Evolutionary conservation across 2,113 vertebrate species (phyloP), one percentile per base, ranked within the genome.

Genomic region (Gobio gobio): DNA sequence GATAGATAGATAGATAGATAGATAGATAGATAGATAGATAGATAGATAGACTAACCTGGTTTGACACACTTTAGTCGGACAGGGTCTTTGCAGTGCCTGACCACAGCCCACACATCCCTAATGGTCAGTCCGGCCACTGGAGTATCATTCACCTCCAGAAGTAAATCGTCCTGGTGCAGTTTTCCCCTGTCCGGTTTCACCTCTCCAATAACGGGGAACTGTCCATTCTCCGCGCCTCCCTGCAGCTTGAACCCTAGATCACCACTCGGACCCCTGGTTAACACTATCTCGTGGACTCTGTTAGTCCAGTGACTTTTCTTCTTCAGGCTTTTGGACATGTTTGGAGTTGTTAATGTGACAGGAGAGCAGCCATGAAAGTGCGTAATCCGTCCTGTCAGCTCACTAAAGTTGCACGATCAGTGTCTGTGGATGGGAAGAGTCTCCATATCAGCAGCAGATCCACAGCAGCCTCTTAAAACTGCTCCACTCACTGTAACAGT

Each of bases 241-340:
- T 93, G 94, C 93, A 99, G 89, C 90, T 97, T 96, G 92, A 97
- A 97, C 91, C 96, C 95, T 89, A 96, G 94, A 90, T 95, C 95
- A 85, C 96, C 96, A 91, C 96, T 95, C 91, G 92, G 90, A 91
- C 93, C 94, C 95, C 96, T 95, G 91, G 94, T 94, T 63, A 98
- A 92, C 90, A 97, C 95, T 88, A 95, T 95, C 94, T 99, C 97
- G 33, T 97, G 97, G 94, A 98, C 98, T 94, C 96, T 96, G 96
- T 95, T 97, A 83, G 96, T 99, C 98, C 98, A 99, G 96, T 99
- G 98, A 95, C 94, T 96, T 94, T 96, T 98, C 95, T 96, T 98
- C 94, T 96, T 98, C 95, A 96, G 93, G 93, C 93, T 97, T 93
- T 96, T 97, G 96, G 97, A 98, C 97, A 99, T 99, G 94, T 95